A percentile compares a stretch with the other conserved stretches of the same genome.
Evolutionary conservation across 1,140 invertebrate species (phyloP).

Genomic region (Papilio polyxenes): DNA sequence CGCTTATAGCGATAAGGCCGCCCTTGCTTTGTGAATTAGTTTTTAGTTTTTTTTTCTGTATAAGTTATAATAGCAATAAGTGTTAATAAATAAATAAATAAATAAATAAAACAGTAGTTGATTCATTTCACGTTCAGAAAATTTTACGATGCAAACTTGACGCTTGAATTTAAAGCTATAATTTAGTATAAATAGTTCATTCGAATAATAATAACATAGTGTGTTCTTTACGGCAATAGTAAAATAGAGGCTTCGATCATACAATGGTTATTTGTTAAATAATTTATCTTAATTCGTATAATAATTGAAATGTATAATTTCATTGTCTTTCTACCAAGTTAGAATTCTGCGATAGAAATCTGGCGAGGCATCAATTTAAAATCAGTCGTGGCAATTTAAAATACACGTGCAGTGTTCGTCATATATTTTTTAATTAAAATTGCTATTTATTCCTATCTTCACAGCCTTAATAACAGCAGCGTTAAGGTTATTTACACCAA

Average conservation of each 20-base stretch:
- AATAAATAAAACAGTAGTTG: background rate
- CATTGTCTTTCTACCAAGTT: background rate
- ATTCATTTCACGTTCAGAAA: background rate
- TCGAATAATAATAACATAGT: no score
- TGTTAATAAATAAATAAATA: no score
- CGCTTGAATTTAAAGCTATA: background rate
- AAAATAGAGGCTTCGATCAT: no score
- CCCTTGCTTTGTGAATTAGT: no score
- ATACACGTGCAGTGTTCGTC: slow-evolving; percentile 18
- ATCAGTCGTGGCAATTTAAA: background rate
- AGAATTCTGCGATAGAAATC: background rate
- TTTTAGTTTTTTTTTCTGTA: no score
- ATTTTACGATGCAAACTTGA: background rate
- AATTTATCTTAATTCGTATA: no score
- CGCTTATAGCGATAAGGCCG: no score
- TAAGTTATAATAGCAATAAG: no score
- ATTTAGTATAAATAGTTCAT: no score
- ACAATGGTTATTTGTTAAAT: no score
- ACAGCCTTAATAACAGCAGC: slow-evolving; percentile 53
- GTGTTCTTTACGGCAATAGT: no score
- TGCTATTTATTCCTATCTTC: slow-evolving; percentile 43
- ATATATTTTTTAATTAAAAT: slow-evolving; percentile 41
- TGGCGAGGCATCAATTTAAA: background rate
- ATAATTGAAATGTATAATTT: no score
- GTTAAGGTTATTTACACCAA: slow-evolving; percentile 43